A percentile compares a stretch with the other conserved stretches of the same genome.
Conservation (phyloP, 2,888 invertebrate genomes). For the Diarsia mendica region DNA sequence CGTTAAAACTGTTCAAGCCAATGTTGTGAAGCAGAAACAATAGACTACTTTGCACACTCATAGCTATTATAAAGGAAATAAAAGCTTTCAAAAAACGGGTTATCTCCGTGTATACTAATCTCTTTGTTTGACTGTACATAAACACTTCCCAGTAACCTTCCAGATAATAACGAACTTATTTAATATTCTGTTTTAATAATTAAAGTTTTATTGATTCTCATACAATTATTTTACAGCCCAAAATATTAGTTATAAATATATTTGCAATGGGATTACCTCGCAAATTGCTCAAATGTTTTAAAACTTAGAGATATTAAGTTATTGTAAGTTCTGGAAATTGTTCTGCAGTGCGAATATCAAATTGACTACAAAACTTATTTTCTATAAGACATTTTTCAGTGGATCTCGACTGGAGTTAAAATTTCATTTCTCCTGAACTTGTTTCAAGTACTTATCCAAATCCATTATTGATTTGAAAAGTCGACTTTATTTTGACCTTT, state of each 20-base stretch:
- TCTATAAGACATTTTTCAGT: conserved; percentile 49
- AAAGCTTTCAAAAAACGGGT: too few relatives aligned
- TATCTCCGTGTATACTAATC: too few relatives aligned
- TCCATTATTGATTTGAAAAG: conserved; percentile 17
- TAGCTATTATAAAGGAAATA: not conserved
- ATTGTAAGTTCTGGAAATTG: conserved; percentile 24
- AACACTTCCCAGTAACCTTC: not conserved
- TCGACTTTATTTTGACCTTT: not conserved
- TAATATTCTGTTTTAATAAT: conserved; percentile 13
- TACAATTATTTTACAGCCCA: too few relatives aligned
- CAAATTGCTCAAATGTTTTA: not conserved
- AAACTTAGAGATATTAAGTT: conserved; percentile 29
- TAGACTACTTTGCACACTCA: not conserved
- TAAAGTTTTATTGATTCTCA: too few relatives aligned
- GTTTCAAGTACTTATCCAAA: not conserved
- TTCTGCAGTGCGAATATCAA: conserved; percentile 35
- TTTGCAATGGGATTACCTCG: too few relatives aligned
- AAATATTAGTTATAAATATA: too few relatives aligned
- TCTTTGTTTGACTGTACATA: not conserved
- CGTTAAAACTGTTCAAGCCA: too few relatives aligned
- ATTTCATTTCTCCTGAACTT: not conserved
- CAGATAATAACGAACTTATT: conserved; percentile 3
- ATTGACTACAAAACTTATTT: conserved; percentile 22
- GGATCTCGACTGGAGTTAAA: conserved; percentile 34
- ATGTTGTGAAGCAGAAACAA: not conserved